Conservation (phyloP, 2,797 vertebrate species). For the Propithecus deckenii region DNA sequence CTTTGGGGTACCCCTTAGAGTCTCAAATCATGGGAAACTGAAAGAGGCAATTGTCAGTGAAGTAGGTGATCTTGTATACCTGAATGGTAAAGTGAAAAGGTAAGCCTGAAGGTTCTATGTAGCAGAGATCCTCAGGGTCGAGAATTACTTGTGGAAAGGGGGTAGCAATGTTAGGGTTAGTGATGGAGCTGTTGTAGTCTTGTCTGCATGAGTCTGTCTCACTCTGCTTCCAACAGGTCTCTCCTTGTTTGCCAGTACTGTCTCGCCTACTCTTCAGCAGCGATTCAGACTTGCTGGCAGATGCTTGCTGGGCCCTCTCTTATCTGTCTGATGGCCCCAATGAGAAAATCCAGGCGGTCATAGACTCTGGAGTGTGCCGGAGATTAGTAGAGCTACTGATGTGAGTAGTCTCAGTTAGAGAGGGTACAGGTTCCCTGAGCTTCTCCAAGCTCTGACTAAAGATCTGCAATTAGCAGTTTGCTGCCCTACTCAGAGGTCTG, state of each 20-base stretch:
- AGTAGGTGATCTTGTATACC: neutral
- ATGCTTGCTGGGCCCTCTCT: constrained; percentile 98
- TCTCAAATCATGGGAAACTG: neutral
- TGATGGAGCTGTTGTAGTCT: neutral
- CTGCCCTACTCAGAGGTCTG: neutral
- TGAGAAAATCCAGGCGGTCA: constrained; percentile 99
- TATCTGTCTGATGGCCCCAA: constrained; percentile 99
- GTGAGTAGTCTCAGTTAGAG: constrained; percentile 86
- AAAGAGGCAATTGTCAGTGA: neutral
- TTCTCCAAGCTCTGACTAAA: neutral
- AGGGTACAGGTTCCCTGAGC: neutral
- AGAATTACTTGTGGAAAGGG: neutral
- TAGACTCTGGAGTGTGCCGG: constrained; percentile 98
- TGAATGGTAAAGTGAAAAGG: neutral
- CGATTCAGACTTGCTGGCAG: constrained; percentile 97
- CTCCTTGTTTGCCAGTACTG: constrained; percentile 96
- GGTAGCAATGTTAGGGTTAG: neutral
- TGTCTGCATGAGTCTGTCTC: constrained; percentile 20
- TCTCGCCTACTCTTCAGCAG: constrained; percentile 98
- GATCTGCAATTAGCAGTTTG: neutral
- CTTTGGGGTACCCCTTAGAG: neutral
- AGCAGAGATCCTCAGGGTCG: neutral
- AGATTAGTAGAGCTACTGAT: constrained; percentile 97
- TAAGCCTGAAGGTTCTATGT: neutral
- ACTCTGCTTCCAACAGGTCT: constrained; percentile 89